A percentile compares a stretch with the other conserved stretches of the same genome.
Evolutionary conservation across 2,888 invertebrate genomes (phyloP).

Genomic region (Pediacus dermestoides): DNA sequence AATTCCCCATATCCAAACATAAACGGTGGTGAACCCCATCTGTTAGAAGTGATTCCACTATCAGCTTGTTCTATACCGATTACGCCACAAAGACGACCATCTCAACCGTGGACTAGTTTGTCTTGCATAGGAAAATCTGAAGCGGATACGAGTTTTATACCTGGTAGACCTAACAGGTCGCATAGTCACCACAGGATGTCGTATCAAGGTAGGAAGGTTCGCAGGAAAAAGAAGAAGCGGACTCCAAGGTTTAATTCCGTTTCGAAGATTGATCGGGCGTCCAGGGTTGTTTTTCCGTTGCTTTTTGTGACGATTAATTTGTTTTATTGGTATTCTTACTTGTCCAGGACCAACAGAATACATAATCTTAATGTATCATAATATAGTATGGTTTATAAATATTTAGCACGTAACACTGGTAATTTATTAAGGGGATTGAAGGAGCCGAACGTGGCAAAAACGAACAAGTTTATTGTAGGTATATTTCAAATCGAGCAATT

Average conservation of each 20-base stretch:
- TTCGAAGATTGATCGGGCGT: slow-evolving; percentile 74
- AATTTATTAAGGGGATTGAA: too few relatives aligned
- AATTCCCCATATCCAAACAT: slow-evolving; percentile 11
- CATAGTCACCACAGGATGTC: neutral
- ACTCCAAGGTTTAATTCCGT: slow-evolving; percentile 73
- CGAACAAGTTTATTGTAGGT: too few relatives aligned
- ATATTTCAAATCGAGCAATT: too few relatives aligned
- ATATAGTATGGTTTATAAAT: neutral
- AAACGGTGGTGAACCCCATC: slow-evolving; percentile 35
- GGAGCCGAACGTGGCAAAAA: too few relatives aligned
- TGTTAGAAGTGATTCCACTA: slow-evolving; percentile 63
- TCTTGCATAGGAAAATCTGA: slow-evolving; percentile 39
- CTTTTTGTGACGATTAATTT: slow-evolving; percentile 72
- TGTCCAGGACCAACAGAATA: slow-evolving; percentile 60
- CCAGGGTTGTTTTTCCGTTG: slow-evolving; percentile 72
- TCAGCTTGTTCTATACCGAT: slow-evolving; percentile 57
- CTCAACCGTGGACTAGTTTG: slow-evolving; percentile 46
- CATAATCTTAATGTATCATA: slow-evolving; percentile 30
- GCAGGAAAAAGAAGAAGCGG: slow-evolving; percentile 48
- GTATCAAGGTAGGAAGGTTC: slow-evolving; percentile 11
- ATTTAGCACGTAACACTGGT: too few relatives aligned
- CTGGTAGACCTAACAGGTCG: neutral
- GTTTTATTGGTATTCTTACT: slow-evolving; percentile 75
- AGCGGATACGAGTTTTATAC: slow-evolving; percentile 4
- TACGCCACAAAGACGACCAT: slow-evolving; percentile 41